Evolutionary conservation across 2,888 invertebrate species (phyloP).

Genomic region (Glyphotaelius pellucidus): DNA sequence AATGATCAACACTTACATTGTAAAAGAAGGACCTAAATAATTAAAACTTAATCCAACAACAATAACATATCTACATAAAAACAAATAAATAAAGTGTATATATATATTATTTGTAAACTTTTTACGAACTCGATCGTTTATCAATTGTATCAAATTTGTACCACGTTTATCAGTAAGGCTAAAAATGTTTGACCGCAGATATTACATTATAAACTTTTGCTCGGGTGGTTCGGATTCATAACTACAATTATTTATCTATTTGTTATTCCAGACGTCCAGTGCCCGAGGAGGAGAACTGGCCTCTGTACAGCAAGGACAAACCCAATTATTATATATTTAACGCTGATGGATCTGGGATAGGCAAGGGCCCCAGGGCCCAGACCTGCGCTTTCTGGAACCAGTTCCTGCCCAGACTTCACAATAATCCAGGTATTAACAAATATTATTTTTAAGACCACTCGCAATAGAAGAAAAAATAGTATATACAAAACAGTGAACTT

Average conservation of each 20-base stretch:
- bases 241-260: background rate
- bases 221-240: background rate
- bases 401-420: constrained; percentile 92
- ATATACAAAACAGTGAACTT: no score
- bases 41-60: no score
- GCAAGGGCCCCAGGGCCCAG: constrained; percentile 87
- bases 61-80: no score
- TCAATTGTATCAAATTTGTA: no score
- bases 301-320: constrained; percentile 88
- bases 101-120: no score
- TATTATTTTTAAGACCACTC: background rate
- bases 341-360: constrained; percentile 84
- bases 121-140: no score
- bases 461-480: background rate
- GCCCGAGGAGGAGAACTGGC: constrained; percentile 89
- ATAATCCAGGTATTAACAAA: constrained; percentile 78
- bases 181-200: no score
- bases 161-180: background rate
- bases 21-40: no score
- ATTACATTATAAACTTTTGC: background rate
- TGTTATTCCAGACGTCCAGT: constrained; percentile 77
- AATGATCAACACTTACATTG: no score
- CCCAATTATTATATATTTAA: constrained; percentile 95
- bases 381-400: constrained; percentile 98
- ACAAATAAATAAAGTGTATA: no score